Percentiles rank a stretch among this genome's conserved stretches.
Conservation (phyloP, 2,888 invertebrate species). For the Anthrax anthrax region DNA sequence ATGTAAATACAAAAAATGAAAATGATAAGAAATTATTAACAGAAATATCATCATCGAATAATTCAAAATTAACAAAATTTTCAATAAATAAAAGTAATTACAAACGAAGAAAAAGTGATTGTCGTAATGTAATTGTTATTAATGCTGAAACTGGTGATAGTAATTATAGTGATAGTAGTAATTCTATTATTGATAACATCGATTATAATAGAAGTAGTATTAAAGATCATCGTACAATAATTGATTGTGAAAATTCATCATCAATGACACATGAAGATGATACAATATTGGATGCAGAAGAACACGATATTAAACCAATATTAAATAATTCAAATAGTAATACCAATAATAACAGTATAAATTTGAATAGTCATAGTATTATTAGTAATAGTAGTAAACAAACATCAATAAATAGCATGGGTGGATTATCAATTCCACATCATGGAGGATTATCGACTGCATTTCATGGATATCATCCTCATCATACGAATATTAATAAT, state of each 20-base stretch:
- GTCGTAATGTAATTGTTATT: too few relatives aligned
- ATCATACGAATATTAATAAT: slow-evolving; percentile 12
- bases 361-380: neutral
- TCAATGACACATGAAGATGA: slow-evolving; percentile 13
- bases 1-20: too few relatives aligned
- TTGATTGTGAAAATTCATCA: neutral
- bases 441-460: slow-evolving; percentile 13
- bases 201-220: neutral
- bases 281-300: slow-evolving; percentile 8
- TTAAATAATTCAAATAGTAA: neutral
- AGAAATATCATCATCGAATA: too few relatives aligned
- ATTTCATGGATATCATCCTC: slow-evolving; percentile 16
- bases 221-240: neutral
- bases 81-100: too few relatives aligned
- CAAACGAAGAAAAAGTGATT: too few relatives aligned
- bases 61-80: too few relatives aligned
- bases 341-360: neutral
- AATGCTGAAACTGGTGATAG: too few relatives aligned
- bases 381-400: neutral
- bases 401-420: slow-evolving; percentile 9
- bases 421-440: slow-evolving; percentile 14
- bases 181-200: too few relatives aligned
- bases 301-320: slow-evolving; percentile 15
- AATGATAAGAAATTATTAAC: too few relatives aligned
- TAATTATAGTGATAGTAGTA: too few relatives aligned